Evolutionary conservation across 2,113 vertebrate species (phyloP), one percentile per base, ranked within the genome.

Genomic region (Symphodus melops): DNA sequence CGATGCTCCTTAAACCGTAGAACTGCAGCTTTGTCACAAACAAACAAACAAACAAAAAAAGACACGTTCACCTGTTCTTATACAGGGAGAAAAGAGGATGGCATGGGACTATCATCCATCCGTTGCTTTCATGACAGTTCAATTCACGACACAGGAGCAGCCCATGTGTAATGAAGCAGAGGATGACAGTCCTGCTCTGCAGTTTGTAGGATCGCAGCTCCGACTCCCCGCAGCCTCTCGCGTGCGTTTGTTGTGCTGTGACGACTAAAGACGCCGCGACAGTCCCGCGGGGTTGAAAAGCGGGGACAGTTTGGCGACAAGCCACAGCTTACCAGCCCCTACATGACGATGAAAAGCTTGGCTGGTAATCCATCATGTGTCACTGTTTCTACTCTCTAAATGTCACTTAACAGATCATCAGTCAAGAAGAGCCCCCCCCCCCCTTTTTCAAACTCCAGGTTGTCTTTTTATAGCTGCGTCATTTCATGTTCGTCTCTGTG

Each of bases 161-260:
- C 16, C 28, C 44, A 4, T 54, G 79, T 82, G 79, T 85, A 83
- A 85, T 80, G 82, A 89, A 54, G n/a, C 81, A 2, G 56, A 56
- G 55, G 72, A 60, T 44, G 67, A 56, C 61, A 1, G 70, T 75
- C 63, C 69, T 71, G 76, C 72, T 77, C 39, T 68, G 54, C 11
- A n/a, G 56, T 81, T 70, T 67, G 79, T 28, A 53, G 59, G 59
- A 55, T 67, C 23, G 69, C 49, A 41, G 72, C 82, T 65, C 56
- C 3, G 66, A 51, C 77, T 84, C 77, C 75, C 58, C 39, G 0
- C 62, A 59, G 57, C 44, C 49, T 62, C 20, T 20, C 12, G 49
- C 63, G 68, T 57, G 63, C 55, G 66, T 79, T 81, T 65, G 67
- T 79, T 85, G 73, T 66, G 51, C 81, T 69, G 82, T 79, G 87